These are phyloP conservation scores for Drosophila takahashii DNA, from an alignment of 1,140 invertebrate genomes.

Conservation along the genomic window DNA sequence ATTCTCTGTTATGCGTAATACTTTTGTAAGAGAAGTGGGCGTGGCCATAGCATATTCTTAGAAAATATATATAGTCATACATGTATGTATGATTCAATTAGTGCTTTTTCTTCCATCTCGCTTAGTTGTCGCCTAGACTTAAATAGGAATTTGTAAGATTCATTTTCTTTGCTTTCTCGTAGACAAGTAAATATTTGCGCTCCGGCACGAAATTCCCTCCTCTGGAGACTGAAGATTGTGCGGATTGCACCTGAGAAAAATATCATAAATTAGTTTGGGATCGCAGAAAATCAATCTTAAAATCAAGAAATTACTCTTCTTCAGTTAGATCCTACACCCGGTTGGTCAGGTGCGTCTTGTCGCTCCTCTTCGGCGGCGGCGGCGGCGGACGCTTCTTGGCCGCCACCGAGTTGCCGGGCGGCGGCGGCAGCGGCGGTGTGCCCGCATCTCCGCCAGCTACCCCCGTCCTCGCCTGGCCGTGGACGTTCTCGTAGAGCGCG, in stretches of 20 bases:
- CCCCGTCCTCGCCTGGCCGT: conserved; percentile 46
- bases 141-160: conserved; percentile 60
- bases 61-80: conserved; percentile 28
- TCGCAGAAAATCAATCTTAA: not conserved
- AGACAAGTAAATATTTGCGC: conserved; percentile 4
- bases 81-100: conserved; percentile 12
- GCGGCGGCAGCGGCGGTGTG: conserved; percentile 42
- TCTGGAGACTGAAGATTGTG: too few relatives aligned
- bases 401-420: conserved; percentile 24
- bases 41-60: conserved; percentile 48
- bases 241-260: conserved; percentile 9
- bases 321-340: conserved; percentile 66
- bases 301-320: not conserved
- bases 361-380: conserved; percentile 91
- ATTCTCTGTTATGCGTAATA: conserved; percentile 58
- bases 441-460: conserved; percentile 4
- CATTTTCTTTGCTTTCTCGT: conserved; percentile 10
- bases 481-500: conserved; percentile 84
- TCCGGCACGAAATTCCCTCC: not conserved
- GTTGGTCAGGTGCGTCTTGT: conserved; percentile 89
- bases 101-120: conserved; percentile 9
- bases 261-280: not conserved
- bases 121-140: conserved; percentile 44
- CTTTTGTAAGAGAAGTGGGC: conserved; percentile 71
- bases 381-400: conserved; percentile 89